These are phyloP conservation scores for Acanthosepion pharaonis DNA, from an alignment of 2,888 invertebrate species.

Conservation along the genomic window DNA sequence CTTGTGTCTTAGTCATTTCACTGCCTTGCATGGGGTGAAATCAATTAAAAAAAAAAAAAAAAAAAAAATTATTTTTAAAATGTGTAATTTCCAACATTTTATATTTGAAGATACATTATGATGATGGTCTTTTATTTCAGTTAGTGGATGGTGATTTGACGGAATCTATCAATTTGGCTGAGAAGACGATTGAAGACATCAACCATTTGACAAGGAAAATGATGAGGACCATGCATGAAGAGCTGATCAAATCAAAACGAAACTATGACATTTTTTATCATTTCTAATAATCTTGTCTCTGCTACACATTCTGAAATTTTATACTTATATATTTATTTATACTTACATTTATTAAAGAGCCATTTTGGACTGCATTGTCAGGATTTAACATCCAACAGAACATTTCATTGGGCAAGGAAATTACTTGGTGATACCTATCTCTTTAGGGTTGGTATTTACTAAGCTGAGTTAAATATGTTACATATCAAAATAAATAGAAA, in stretches of 20 bases:
- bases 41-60: too few species aligned
- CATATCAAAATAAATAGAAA: too few species aligned
- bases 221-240: constrained; percentile 63
- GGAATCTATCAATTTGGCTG: constrained; percentile 61
- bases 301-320: neutral
- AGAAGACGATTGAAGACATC: constrained; percentile 58
- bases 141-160: constrained; percentile 60
- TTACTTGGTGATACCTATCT: neutral
- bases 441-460: neutral
- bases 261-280: constrained; percentile 58
- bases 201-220: constrained; percentile 64
- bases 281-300: neutral
- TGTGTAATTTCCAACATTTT: too few species aligned
- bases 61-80: too few species aligned
- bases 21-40: too few species aligned
- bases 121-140: constrained; percentile 49
- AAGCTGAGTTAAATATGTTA: too few species aligned
- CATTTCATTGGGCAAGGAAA: neutral
- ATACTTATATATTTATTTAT: neutral
- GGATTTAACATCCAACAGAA: neutral
- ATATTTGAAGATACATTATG: too few species aligned
- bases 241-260: constrained; percentile 56
- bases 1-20: too few species aligned
- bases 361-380: neutral
- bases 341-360: too few species aligned